Percentiles rank a stretch among this genome's conserved stretches.
Evolutionary conservation across 2,113 vertebrate species (phyloP).

Genomic region (Erinaceus europaeus): DNA sequence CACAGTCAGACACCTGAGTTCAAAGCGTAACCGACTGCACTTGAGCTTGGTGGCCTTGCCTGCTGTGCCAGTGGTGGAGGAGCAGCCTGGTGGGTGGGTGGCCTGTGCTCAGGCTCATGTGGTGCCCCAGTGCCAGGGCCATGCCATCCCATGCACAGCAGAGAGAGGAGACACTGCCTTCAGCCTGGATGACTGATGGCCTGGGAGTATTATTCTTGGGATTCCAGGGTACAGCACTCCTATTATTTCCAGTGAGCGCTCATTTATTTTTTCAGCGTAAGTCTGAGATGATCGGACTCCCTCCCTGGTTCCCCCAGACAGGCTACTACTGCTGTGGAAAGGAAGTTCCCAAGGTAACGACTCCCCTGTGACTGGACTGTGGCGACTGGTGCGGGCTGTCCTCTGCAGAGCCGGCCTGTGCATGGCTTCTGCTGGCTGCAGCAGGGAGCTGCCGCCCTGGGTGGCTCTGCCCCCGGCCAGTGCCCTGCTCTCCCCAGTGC

Average conservation of each 20-base stretch:
- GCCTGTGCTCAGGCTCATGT: background rate
- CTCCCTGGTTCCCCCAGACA: constrained; percentile 21
- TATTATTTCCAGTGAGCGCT: constrained; percentile 58
- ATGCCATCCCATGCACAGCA: background rate
- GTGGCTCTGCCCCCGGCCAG: background rate
- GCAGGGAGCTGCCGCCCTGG: background rate
- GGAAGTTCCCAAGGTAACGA: constrained; percentile 47
- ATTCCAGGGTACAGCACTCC: constrained; percentile 42
- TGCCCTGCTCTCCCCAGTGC: background rate
- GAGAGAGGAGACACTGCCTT: constrained; percentile 36
- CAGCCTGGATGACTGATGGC: constrained; percentile 24
- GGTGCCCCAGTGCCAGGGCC: background rate
- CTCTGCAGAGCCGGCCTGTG: constrained; percentile 46
- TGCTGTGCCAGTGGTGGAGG: no score
- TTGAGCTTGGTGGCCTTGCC: background rate
- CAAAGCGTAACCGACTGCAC: background rate
- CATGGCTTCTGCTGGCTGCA: constrained; percentile 43
- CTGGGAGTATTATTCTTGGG: background rate
- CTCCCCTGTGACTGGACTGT: constrained; percentile 14
- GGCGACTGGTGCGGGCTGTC: background rate
- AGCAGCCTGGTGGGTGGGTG: no score
- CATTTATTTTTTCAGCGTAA: constrained; percentile 61
- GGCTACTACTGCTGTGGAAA: constrained; percentile 59
- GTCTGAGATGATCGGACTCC: constrained; percentile 47
- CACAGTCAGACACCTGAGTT: background rate